These are phyloP conservation scores for Hemicentrotus pulcherrimus DNA, from an alignment of 35 echinoderm and acorn worm genomes.

Conservation along the genomic window DNA sequence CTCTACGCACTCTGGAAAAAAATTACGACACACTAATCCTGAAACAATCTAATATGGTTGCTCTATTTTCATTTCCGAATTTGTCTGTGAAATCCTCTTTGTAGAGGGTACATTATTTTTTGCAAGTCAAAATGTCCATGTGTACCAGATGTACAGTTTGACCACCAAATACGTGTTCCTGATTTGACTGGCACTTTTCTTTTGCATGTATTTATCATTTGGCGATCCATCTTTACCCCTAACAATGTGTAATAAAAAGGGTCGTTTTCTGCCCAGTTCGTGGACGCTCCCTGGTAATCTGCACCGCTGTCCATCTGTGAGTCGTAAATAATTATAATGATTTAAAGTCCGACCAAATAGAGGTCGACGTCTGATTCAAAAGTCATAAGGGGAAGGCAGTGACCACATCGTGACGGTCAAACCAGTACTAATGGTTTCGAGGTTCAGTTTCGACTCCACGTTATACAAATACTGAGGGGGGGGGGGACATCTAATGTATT, in stretches of 20 bases:
- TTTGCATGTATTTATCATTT: not conserved
- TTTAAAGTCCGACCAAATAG: not conserved
- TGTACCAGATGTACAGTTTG: not conserved
- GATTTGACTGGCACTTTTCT: not conserved
- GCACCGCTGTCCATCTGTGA: not conserved
- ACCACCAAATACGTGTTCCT: not conserved
- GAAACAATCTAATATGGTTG: too few species aligned
- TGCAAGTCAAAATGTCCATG: too few species aligned
- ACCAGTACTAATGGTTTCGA: not conserved
- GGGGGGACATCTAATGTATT: too few species aligned
- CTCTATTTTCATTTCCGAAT: too few species aligned
- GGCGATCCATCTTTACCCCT: not conserved
- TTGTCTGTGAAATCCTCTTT: too few species aligned
- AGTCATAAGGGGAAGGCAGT: not conserved
- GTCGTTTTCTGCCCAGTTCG: not conserved
- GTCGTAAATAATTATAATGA: not conserved
- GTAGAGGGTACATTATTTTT: too few species aligned
- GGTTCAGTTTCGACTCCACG: not conserved
- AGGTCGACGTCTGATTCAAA: not conserved
- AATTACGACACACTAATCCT: too few species aligned
- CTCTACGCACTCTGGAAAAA: too few species aligned
- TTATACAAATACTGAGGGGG: not conserved
- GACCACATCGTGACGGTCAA: not conserved
- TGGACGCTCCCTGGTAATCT: not conserved
- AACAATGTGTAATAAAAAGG: not conserved